Evolutionary conservation across 2,113 vertebrate species (phyloP).

Genomic region (Heptranchias perlo): DNA sequence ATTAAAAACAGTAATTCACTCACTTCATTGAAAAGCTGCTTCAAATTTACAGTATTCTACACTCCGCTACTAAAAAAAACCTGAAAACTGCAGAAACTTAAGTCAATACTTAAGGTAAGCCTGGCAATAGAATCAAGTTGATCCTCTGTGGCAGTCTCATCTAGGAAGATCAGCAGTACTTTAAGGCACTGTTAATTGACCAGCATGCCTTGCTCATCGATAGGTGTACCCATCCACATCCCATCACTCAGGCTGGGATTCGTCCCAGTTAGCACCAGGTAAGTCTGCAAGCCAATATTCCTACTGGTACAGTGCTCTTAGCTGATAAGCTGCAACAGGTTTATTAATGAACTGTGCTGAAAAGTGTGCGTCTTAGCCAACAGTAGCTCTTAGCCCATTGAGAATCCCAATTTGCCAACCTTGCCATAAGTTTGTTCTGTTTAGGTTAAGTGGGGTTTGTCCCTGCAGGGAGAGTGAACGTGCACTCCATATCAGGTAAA

Average conservation of each 20-base stretch:
- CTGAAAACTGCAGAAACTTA: background rate
- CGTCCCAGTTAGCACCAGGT: background rate
- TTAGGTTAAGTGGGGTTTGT: too few relatives aligned
- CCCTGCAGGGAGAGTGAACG: background rate
- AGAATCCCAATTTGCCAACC: background rate
- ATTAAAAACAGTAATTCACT: background rate
- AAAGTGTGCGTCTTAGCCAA: background rate
- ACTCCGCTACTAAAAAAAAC: background rate
- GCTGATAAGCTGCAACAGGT: background rate
- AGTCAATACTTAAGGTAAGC: background rate
- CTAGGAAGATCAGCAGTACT: background rate
- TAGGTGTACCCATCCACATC: background rate
- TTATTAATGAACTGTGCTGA: background rate
- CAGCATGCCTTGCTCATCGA: background rate
- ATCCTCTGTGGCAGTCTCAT: background rate
- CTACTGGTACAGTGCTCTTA: background rate
- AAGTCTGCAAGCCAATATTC: background rate
- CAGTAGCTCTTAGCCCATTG: background rate
- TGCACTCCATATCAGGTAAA: background rate
- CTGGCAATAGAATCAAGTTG: background rate
- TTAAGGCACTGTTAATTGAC: background rate
- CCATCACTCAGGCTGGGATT: background rate
- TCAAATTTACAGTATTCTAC: background rate
- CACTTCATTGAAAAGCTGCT: background rate
- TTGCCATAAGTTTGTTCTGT: background rate